Evolutionary conservation across 2,888 invertebrate species (phyloP).

Genomic region (Dendrolimus pini): DNA sequence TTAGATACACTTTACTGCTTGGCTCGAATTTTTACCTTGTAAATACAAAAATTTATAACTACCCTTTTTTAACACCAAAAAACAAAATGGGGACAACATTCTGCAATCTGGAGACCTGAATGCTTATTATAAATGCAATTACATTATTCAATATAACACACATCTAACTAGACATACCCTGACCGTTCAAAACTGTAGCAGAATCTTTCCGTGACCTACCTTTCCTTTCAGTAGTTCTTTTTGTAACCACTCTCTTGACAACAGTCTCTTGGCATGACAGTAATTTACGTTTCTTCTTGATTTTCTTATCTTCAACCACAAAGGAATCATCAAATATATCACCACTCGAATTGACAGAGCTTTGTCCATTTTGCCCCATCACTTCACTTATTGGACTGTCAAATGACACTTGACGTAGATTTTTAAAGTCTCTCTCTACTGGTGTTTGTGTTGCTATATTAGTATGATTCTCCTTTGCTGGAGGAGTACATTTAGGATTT

Average conservation of each 20-base stretch:
- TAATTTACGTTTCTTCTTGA: conserved; percentile 48
- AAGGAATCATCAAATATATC: conserved; percentile 69
- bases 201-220: conserved; percentile 52
- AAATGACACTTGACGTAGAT: conserved; percentile 52
- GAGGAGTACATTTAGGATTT: conserved; percentile 53
- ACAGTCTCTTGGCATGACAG: conserved; percentile 46
- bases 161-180: conserved; percentile 42
- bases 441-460: conserved; percentile 66
- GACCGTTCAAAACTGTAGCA: conserved; percentile 52
- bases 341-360: conserved; percentile 44
- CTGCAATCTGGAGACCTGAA: too few species aligned
- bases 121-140: too few species aligned
- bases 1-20: too few species aligned
- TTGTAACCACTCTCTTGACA: conserved; percentile 52
- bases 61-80: too few species aligned
- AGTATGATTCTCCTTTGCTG: conserved; percentile 50
- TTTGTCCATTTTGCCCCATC: conserved; percentile 33
- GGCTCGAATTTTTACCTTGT: too few species aligned
- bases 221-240: conserved; percentile 45
- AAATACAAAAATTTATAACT: too few species aligned
- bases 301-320: conserved; percentile 45
- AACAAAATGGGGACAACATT: too few species aligned
- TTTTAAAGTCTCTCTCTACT: conserved; percentile 33
- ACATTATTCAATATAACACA: not conserved
- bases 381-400: conserved; percentile 55